These are phyloP conservation scores for Urocolius indicus DNA, from an alignment of 2,113 vertebrate genomes.

Conservation along the genomic window DNA sequence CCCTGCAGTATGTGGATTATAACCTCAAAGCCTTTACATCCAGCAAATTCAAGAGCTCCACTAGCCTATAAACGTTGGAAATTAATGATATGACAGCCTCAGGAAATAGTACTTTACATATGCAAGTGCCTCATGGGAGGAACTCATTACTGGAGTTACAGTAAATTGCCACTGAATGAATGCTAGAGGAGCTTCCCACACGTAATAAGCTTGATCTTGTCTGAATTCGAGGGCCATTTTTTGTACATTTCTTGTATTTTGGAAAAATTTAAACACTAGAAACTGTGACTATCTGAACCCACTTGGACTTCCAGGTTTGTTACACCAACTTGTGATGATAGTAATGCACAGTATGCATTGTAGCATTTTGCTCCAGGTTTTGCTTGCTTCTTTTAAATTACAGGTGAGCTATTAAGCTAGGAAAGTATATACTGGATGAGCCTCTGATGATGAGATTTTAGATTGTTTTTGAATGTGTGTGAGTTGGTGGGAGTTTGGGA, in stretches of 20 bases:
- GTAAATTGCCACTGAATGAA: slow-evolving; percentile 45
- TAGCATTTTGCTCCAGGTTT: background rate
- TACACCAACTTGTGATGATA: background rate
- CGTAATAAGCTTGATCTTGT: background rate
- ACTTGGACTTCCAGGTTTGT: background rate
- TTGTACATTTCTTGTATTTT: too few species aligned
- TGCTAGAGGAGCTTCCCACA: slow-evolving; percentile 32
- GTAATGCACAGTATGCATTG: background rate
- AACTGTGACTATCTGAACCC: background rate
- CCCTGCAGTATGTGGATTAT: background rate
- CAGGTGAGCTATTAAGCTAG: background rate
- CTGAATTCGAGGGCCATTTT: slow-evolving; percentile 21
- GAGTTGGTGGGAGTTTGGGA: background rate
- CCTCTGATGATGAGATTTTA: background rate
- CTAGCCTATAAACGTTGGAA: slow-evolving; percentile 29
- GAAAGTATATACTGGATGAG: background rate
- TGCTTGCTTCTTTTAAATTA: background rate
- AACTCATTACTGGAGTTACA: slow-evolving; percentile 57
- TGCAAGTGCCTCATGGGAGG: slow-evolving; percentile 29
- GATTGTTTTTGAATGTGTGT: background rate
- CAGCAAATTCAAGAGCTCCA: background rate
- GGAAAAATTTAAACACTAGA: background rate
- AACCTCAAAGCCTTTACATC: background rate
- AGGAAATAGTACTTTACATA: slow-evolving; percentile 31
- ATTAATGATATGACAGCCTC: slow-evolving; percentile 40